These are phyloP conservation scores for Euclidia mi DNA, from an alignment of 2,888 invertebrate species.

Conservation along the genomic window DNA sequence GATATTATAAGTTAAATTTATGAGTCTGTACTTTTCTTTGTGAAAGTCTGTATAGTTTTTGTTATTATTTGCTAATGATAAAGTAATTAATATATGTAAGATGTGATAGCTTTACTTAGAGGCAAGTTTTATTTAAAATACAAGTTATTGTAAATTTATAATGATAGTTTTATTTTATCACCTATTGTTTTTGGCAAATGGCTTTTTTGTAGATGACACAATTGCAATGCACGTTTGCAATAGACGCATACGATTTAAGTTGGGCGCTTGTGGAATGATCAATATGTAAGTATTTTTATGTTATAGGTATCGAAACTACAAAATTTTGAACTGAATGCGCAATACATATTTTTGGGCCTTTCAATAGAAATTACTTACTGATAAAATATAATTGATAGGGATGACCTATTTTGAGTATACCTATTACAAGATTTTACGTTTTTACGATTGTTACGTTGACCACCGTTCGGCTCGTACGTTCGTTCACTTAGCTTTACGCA, in stretches of 20 bases:
- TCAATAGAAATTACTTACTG: too few species aligned
- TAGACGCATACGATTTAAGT: conserved; percentile 34
- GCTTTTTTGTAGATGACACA: conserved; percentile 72
- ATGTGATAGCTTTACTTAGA: conserved; percentile 89
- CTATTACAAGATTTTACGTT: too few species aligned
- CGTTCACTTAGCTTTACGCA: too few species aligned
- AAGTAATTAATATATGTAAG: conserved; percentile 76
- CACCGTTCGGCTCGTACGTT: too few species aligned
- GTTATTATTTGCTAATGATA: conserved; percentile 84
- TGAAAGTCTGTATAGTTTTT: conserved; percentile 83
- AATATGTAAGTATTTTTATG: conserved; percentile 30
- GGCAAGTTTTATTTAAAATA: conserved; percentile 86
- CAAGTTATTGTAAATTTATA: conserved; percentile 82
- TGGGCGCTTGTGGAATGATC: conserved; percentile 21
- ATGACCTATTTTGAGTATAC: too few species aligned
- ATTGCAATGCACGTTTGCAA: conserved; percentile 64
- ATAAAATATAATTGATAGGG: too few species aligned
- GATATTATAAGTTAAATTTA: conserved; percentile 68
- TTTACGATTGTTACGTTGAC: too few species aligned
- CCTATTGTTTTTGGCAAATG: conserved; percentile 66
- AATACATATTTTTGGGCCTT: too few species aligned
- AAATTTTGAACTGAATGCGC: too few species aligned
- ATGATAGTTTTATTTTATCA: conserved; percentile 81
- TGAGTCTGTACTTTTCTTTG: conserved; percentile 72
- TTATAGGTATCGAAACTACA: too few species aligned